A percentile compares a stretch with the other conserved stretches of the same genome.
Evolutionary conservation across 2,888 invertebrate species (phyloP).

Genomic region (Margaritifera margaritifera): DNA sequence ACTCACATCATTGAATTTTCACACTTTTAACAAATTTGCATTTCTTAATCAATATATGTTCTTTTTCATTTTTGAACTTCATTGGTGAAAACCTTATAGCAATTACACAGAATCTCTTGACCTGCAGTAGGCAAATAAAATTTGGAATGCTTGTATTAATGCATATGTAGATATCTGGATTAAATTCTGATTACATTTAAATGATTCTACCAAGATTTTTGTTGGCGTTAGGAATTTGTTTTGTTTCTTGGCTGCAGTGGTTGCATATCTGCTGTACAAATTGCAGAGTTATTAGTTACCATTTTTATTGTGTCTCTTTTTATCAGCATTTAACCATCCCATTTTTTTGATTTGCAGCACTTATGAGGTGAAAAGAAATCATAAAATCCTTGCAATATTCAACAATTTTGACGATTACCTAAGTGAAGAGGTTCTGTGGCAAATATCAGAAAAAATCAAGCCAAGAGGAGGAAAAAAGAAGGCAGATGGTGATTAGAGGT

Average conservation of each 20-base stretch:
- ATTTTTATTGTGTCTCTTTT: background rate
- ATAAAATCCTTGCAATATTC: constrained; percentile 94
- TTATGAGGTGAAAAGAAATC: constrained; percentile 91
- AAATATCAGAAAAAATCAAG: constrained; percentile 96
- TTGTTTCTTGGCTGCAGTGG: background rate
- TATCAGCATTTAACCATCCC: background rate
- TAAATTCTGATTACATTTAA: no score
- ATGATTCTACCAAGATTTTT: no score
- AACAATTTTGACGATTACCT: constrained; percentile 96
- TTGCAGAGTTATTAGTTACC: background rate
- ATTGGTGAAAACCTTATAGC: no score
- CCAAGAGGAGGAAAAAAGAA: constrained; percentile 78
- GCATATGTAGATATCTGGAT: no score
- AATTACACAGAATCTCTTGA: no score
- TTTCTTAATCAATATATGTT: no score
- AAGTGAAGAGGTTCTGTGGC: constrained; percentile 98
- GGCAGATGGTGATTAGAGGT: constrained; percentile 9
- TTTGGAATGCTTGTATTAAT: no score
- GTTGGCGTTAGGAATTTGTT: no score
- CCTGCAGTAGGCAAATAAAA: no score
- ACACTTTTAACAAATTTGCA: no score
- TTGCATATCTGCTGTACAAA: background rate
- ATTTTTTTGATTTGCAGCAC: constrained; percentile 33
- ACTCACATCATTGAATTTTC: no score
- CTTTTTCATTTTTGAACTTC: no score